These are phyloP conservation scores for Hyalella azteca DNA, from an alignment of 2,888 invertebrate genomes.

Conservation along the genomic window DNA sequence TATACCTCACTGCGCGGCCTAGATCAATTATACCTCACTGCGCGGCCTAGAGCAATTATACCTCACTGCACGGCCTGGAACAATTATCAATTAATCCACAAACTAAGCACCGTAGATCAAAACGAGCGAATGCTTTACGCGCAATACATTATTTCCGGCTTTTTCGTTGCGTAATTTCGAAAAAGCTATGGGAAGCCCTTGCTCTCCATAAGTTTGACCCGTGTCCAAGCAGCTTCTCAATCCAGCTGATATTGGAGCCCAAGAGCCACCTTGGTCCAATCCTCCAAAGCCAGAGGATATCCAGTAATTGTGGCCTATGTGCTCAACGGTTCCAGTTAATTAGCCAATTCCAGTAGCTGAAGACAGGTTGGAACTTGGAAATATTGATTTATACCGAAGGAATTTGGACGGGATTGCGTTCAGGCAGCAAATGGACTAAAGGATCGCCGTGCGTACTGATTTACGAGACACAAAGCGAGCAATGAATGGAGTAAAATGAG, in stretches of 20 bases:
- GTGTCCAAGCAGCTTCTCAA: conserved; percentile 12
- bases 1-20: too few species aligned
- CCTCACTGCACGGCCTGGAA: too few species aligned
- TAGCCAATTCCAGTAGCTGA: conserved; percentile 36
- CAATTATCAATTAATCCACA: too few species aligned
- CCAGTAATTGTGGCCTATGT: conserved; percentile 37
- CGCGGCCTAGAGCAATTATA: too few species aligned
- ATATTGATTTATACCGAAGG: conserved; percentile 36
- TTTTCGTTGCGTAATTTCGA: too few species aligned
- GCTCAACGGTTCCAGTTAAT: conserved; percentile 37
- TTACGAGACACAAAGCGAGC: conserved; percentile 33
- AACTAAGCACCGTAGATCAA: too few species aligned
- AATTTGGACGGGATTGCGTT: conserved; percentile 7
- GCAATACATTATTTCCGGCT: too few species aligned
- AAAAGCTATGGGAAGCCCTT: too few species aligned
- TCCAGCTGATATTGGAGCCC: conserved; percentile 26
- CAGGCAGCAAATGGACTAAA: background rate
- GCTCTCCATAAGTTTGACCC: conserved; percentile 32
- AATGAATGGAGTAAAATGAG: conserved; percentile 19
- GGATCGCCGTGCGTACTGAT: conserved; percentile 19
- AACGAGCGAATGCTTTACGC: too few species aligned
- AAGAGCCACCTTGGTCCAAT: conserved; percentile 20
- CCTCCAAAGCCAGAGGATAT: conserved; percentile 33
- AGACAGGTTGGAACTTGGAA: conserved; percentile 37
- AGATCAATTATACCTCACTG: too few species aligned